These are phyloP conservation scores for Lycia hirtaria DNA, from an alignment of 2,888 invertebrate genomes.

Conservation along the genomic window DNA sequence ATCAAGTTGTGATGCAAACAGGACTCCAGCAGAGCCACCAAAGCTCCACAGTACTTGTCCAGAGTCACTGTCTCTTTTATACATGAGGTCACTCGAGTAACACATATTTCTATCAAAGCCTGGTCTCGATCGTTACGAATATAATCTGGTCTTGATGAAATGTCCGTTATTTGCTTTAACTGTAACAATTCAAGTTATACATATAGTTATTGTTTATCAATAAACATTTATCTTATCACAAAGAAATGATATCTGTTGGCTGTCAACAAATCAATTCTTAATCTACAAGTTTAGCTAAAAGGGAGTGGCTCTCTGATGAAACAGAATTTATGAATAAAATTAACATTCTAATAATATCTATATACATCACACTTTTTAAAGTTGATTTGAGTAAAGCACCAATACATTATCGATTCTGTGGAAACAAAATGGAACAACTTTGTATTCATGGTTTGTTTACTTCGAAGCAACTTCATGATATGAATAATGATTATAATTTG, in stretches of 20 bases:
- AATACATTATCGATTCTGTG: slow-evolving; percentile 7
- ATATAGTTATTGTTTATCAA: slow-evolving; percentile 24
- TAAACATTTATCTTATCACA: slow-evolving; percentile 30
- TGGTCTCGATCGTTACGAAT: slow-evolving; percentile 95
- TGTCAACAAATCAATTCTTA: slow-evolving; percentile 30
- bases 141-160: slow-evolving; percentile 93
- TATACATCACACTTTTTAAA: slow-evolving; percentile 24
- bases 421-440: slow-evolving; percentile 25
- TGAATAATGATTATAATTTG: slow-evolving; percentile 21
- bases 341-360: slow-evolving; percentile 28
- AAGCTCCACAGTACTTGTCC: slow-evolving; percentile 92
- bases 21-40: slow-evolving; percentile 94
- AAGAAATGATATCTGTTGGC: slow-evolving; percentile 22
- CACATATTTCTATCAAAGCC: slow-evolving; percentile 97
- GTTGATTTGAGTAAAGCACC: slow-evolving; percentile 3
- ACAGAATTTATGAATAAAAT: slow-evolving; percentile 30
- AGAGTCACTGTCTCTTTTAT: slow-evolving; percentile 95
- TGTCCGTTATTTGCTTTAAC: slow-evolving; percentile 91
- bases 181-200: slow-evolving; percentile 58
- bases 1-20: slow-evolving; percentile 95
- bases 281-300: slow-evolving; percentile 19
- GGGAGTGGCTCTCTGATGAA: slow-evolving; percentile 30
- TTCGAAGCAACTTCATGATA: slow-evolving; percentile 17
- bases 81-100: slow-evolving; percentile 95
- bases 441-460: slow-evolving; percentile 32